Evolutionary conservation across 2,888 invertebrate genomes (phyloP), one percentile per base, ranked within the genome.

Genomic region (Trichopoda pennipes): DNA sequence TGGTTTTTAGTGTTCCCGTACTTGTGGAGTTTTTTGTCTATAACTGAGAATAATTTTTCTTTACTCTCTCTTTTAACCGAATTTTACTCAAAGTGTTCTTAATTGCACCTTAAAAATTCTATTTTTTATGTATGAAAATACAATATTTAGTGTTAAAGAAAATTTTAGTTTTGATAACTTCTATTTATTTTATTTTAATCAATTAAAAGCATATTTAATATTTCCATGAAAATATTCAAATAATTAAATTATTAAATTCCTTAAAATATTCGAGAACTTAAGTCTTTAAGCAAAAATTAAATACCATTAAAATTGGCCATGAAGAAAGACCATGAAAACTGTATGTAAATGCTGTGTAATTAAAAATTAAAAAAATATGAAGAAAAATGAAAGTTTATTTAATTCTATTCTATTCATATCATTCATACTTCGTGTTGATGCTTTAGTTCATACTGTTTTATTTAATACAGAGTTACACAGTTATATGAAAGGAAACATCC

Each of bases 401-500:
- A 76, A 76, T 75, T 76, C 42, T 53, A 60, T 68, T 68, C 60
- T 53, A 60, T 68, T 68, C 60, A 53, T 35, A 76, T 76, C 68
- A 68, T 53, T 76, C 68, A 76, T 61, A 61, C 60, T 60, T 53
- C 68, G 42, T 68, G 60, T 44, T 53, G 35, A 21, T 53, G 47
- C 76, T 68, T 76, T 60, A 61, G 58, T 60, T 68, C 51, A 75
- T 51, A 68, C n/a, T 51, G 53, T 42, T 74, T 64, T 73, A 55
- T 56, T 64, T 35, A 64, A 55, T 64, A 74, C 55, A 74, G n/a
- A n/a, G 16, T 47, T 56, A 44, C 7, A 47, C 42, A 49, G 28
- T 60, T 3, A 42, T 38, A 17, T 68, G 9, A 38, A 32, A 16
- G 42, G 17, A 35, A 9, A 38, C 16, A 4, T 16, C n/a, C n/a